Evolutionary conservation across 1,140 invertebrate genomes (phyloP).

Genomic region (Penaeus japonicus): DNA sequence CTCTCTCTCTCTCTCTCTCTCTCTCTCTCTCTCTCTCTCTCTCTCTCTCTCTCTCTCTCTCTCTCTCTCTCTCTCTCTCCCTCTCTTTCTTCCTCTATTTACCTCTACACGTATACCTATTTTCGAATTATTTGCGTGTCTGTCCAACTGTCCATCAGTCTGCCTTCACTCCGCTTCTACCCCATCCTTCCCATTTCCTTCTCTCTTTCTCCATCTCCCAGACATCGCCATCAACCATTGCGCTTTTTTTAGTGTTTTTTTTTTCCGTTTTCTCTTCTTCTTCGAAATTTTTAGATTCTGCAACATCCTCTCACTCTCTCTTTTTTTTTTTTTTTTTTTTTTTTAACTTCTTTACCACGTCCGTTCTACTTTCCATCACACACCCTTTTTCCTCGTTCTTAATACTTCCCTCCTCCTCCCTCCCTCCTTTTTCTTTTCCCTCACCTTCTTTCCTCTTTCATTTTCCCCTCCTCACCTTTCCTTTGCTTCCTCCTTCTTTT

Average conservation of each 20-base stretch:
- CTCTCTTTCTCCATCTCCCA: neutral
- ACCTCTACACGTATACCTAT: too few relatives aligned
- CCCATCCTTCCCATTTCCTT: neutral
- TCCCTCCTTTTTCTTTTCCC: neutral
- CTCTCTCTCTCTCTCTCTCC: too few relatives aligned
- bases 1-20: too few relatives aligned
- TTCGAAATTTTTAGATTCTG: neutral
- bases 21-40: too few relatives aligned
- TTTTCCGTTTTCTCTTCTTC: neutral
- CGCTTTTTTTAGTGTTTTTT: neutral
- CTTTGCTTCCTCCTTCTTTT: neutral
- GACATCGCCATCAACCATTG: too few relatives aligned
- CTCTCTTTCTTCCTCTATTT: too few relatives aligned
- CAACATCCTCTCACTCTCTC: neutral
- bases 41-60: too few relatives aligned
- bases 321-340: neutral
- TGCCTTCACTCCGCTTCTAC: too few relatives aligned
- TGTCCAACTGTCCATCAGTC: too few relatives aligned
- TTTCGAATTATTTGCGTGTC: too few relatives aligned
- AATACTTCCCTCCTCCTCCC: neutral
- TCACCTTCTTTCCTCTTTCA: neutral
- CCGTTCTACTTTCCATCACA: neutral
- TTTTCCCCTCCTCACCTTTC: conserved; percentile 23
- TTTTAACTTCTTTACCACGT: too few relatives aligned
- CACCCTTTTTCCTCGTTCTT: neutral